Conservation (phyloP, 2,113 vertebrate species). For the Heliornis fulica region DNA sequence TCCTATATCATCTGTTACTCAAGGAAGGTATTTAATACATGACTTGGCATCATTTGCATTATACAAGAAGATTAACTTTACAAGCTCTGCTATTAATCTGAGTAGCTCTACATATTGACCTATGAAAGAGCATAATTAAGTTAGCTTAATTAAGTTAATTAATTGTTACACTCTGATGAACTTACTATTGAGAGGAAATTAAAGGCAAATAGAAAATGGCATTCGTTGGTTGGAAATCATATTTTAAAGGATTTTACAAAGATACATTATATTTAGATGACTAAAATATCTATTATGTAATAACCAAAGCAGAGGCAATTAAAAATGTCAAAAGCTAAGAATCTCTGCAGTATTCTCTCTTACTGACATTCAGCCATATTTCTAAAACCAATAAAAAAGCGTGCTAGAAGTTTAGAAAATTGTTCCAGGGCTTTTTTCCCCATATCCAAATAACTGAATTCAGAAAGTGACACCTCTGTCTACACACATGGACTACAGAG, state of each 20-base stretch:
- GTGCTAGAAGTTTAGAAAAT: not conserved
- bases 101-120: slow-evolving; percentile 80
- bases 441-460: not conserved
- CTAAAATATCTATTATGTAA: slow-evolving; percentile 35
- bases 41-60: slow-evolving; percentile 75
- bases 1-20: slow-evolving; percentile 60
- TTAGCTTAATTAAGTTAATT: slow-evolving; percentile 90
- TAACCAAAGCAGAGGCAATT: slow-evolving; percentile 38
- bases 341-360: not conserved
- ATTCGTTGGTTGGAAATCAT: slow-evolving; percentile 76
- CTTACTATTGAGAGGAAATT: slow-evolving; percentile 83
- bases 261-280: slow-evolving; percentile 56
- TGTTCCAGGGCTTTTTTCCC: not conserved
- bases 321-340: slow-evolving; percentile 46
- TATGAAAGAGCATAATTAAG: slow-evolving; percentile 86
- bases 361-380: not conserved
- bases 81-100: slow-evolving; percentile 82
- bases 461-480: not conserved
- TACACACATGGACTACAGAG: not conserved
- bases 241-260: slow-evolving; percentile 71
- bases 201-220: slow-evolving; percentile 85
- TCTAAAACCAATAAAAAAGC: not conserved
- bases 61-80: slow-evolving; percentile 83
- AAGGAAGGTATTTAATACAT: slow-evolving; percentile 71
- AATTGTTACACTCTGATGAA: slow-evolving; percentile 82